Conservation (phyloP, 2,113 vertebrate genomes). For the zebrafish (Danio rerio) region GRCz12tu NC_133191.1:4545501-4546000, state of each 20-base stretch:
- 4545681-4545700: not conserved
- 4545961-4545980: too few relatives aligned
- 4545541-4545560: not conserved
- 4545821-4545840: not conserved
- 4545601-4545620: too few relatives aligned
- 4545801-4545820: constrained; percentile 4
- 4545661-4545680: not conserved
- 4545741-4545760: not conserved
- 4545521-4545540: not conserved
- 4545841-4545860: not conserved
- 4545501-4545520: too few relatives aligned
- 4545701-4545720: not conserved
- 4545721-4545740: not conserved
- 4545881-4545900: not conserved
- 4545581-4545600: too few relatives aligned
- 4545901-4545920: too few relatives aligned
- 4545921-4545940: too few relatives aligned
- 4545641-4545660: not conserved
- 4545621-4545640: not conserved
- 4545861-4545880: not conserved
- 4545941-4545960: too few relatives aligned
- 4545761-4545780: constrained; percentile 4
- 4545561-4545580: not conserved
- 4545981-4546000: too few relatives aligned
- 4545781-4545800: not conserved